Evolutionary conservation across 2,888 invertebrate genomes (phyloP), one percentile per base, ranked within the genome.

Genomic region (Drosophila antonietae): DNA sequence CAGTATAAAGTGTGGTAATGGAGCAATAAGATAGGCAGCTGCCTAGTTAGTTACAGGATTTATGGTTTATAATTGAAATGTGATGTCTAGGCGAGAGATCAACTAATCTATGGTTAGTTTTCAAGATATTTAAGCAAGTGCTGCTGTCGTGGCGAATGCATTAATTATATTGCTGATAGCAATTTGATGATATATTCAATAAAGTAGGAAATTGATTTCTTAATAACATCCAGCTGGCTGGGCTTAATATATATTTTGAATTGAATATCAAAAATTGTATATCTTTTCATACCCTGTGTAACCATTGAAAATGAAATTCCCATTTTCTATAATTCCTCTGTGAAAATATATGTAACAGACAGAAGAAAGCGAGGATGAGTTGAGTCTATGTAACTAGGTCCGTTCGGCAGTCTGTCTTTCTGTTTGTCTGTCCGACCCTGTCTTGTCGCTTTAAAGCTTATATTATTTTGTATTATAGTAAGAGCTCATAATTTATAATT

Each of bases 11-110:
- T 59, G 60, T 37, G 66, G 60, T 72, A 68, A 80, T 68, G 61
- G 46, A 23, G 78, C 62, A 71, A 61, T 68, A 64, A 77, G 73
- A 80, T 80, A 77, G 73, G 66, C 72, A 80, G 49, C 60, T 73
- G 77, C 20, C 77, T 66, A 60, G 64, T 71, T 67, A 64, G 58
- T 39, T 47, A 52, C 47, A 55, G 47, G 61, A 78, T 80, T 80
- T 78, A 80, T 78, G 72, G 67, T 33, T 51, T 58, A 57, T 52
- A 75, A 60, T 75, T 61, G 66, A 79, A 68, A 58, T 70, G 63
- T 53, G 70, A 62, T 71, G 71, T 61, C 71, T 23, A 56, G 44
- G 75, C 63, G 31, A 70, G 60, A 75, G 75, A 71, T 79, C 64
- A 64, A 62, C 70, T 65, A 62, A 65, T 66, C 52, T 49, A 59